These are phyloP conservation scores for Beris chalybata DNA, from an alignment of 2,888 invertebrate species.

Conservation along the genomic window DNA sequence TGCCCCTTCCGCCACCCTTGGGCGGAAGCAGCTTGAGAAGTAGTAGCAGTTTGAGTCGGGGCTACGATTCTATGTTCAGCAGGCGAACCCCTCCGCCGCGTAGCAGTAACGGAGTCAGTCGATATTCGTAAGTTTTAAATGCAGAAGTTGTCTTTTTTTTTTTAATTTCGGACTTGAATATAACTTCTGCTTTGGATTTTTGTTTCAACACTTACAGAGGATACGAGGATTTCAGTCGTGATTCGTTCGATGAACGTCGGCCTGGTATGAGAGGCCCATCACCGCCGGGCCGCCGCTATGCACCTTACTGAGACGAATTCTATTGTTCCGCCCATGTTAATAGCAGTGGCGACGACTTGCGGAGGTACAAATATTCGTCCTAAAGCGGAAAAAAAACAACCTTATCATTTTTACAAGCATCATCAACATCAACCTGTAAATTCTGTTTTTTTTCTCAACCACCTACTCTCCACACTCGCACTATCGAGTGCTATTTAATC, in stretches of 20 bases:
- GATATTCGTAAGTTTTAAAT: conserved; percentile 50
- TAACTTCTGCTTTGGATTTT: background rate
- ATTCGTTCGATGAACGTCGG: conserved; percentile 82
- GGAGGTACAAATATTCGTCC: too few species aligned
- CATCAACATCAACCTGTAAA: too few species aligned
- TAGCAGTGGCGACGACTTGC: too few species aligned
- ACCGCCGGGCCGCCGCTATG: conserved; percentile 82
- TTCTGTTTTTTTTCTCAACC: too few species aligned
- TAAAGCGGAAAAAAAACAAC: too few species aligned
- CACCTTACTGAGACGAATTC: conserved; percentile 70
- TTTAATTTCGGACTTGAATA: background rate
- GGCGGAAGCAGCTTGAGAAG: conserved; percentile 57
- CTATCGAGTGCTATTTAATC: too few species aligned
- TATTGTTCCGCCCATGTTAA: conserved; percentile 39
- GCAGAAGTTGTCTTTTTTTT: conserved; percentile 35
- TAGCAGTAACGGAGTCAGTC: conserved; percentile 54
- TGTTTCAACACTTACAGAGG: conserved; percentile 59
- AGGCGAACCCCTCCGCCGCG: conserved; percentile 76
- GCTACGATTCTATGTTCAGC: conserved; percentile 80
- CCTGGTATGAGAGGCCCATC: conserved; percentile 74
- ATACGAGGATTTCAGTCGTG: conserved; percentile 87
- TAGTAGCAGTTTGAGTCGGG: conserved; percentile 66
- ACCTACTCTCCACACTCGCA: too few species aligned
- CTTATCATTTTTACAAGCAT: too few species aligned
- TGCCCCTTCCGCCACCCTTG: conserved; percentile 75